Evolutionary conservation across 2,797 vertebrate species (phyloP), one percentile per base, ranked within the genome.

Genomic region (Oreochromis mossambicus): DNA sequence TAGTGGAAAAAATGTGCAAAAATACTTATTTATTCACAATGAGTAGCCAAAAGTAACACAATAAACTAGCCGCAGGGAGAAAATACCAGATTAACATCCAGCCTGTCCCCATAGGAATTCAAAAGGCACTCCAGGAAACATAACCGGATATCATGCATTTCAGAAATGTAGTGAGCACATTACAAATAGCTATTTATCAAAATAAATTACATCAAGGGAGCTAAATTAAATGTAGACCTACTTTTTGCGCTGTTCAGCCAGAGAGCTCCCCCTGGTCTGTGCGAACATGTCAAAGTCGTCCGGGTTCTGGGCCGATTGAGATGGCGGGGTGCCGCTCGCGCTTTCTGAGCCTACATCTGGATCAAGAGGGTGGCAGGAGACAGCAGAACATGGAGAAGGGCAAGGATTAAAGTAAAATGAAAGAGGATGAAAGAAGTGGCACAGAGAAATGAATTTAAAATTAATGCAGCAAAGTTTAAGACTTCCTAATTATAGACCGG

Each of bases 271-370:
- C 95, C 98, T 97, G 15, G 98, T 98, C 94, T 99, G 98, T 52
- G 98, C 97, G 81, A 99, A 99, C 98, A 98, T 98, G 96, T 98
- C 98, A 29, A 99, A 99, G 94, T 98, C 97, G 1, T 99, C 98
- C 36, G 89, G 92, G 82, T 95, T 95, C 41, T 94, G 96, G 75
- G 95, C 94, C 5, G 97, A 95, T 15, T 98, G 96, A 24, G 97
- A 95, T 73, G 97, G 96, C 89, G 97, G 96, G 4, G 97, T 97
- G 10, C 97, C 94, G 8, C 96, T 98, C 86, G 97, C 96, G 0
- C 95, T 97, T 84, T 97, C 97, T 8, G 97, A 92, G 12, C 97
- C 96, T 81, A 99, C 92, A 86, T 98, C 98, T 99, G 92, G 36
- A 94, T 87, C 73, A 50, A 79, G 77, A 81, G 13, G 8, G 56